phyloP scores from a whole-genome alignment of 2,113 vertebrate species.

The Grus americana region DNA sequence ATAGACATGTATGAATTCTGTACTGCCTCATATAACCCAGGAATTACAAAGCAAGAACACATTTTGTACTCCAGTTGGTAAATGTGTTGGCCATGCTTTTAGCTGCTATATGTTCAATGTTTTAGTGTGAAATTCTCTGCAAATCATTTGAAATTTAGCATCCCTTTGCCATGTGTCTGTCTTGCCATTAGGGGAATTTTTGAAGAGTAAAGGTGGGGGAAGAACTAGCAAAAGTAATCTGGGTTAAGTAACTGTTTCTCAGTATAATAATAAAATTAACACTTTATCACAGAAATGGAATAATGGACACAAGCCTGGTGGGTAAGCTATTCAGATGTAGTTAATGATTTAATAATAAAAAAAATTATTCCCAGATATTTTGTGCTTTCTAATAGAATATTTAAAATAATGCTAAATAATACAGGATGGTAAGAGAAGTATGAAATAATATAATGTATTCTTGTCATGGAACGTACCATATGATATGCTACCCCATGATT shows the following conservation, averaged over 20 bases:
- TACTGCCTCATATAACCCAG: neutral
- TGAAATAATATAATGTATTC: neutral
- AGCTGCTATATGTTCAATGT: neutral
- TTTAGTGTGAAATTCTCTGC: neutral
- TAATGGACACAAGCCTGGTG: neutral
- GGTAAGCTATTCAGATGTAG: neutral
- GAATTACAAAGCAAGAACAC: neutral
- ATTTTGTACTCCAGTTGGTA: neutral
- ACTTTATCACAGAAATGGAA: neutral
- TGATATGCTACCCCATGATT: neutral
- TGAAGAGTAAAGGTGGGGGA: neutral
- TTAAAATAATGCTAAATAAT: slow-evolving; percentile 35
- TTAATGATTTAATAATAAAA: neutral
- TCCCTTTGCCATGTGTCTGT: neutral
- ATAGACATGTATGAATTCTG: neutral
- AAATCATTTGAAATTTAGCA: neutral
- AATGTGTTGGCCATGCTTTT: neutral
- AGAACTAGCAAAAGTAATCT: neutral
- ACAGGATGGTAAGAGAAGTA: neutral
- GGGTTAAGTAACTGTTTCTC: neutral
- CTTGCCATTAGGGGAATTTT: neutral
- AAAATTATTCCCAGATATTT: neutral
- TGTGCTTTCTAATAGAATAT: slow-evolving; percentile 7
- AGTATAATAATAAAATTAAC: neutral
- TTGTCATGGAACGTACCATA: neutral